These are phyloP conservation scores for Panorpa germanica DNA, from an alignment of 2,888 invertebrate genomes.

Conservation along the genomic window DNA sequence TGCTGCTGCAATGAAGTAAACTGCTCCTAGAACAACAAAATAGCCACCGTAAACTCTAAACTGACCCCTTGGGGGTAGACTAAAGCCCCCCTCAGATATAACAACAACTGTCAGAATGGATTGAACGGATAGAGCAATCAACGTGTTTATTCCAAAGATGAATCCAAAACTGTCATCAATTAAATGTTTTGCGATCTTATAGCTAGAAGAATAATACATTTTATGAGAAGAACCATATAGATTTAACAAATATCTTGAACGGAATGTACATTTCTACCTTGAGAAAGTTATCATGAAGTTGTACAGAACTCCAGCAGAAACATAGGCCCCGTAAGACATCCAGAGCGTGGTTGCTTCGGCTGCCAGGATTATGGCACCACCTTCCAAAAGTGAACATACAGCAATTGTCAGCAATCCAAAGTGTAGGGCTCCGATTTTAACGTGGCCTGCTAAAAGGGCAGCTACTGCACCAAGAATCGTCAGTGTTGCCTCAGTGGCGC, in stretches of 20 bases:
- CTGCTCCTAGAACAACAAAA: too few relatives aligned
- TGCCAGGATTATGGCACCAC: conserved; percentile 25
- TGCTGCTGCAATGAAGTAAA: too few relatives aligned
- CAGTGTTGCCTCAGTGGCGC: conserved; percentile 46
- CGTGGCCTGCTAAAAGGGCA: conserved; percentile 27
- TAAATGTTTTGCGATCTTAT: too few relatives aligned
- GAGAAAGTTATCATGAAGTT: conserved; percentile 57
- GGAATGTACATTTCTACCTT: conserved; percentile 24
- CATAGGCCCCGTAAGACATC: conserved; percentile 41
- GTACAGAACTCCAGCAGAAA: conserved; percentile 43
- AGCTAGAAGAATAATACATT: conserved; percentile 29
- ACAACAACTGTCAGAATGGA: conserved; percentile 50
- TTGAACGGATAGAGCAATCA: conserved; percentile 52
- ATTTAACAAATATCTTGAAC: neutral
- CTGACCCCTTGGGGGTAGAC: too few relatives aligned
- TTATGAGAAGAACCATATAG: neutral
- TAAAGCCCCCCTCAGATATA: too few relatives aligned
- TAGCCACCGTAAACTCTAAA: too few relatives aligned
- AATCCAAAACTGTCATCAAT: conserved; percentile 67
- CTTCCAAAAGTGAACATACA: conserved; percentile 25
- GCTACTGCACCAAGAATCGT: conserved; percentile 35
- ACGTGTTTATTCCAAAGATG: conserved; percentile 68
- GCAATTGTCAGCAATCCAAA: conserved; percentile 26
- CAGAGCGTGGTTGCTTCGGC: conserved; percentile 30
- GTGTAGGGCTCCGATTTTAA: conserved; percentile 22